Evolutionary conservation across 2,113 vertebrate species (phyloP), one percentile per base, ranked within the genome.

Genomic region (Toxotes chatareus): DNA sequence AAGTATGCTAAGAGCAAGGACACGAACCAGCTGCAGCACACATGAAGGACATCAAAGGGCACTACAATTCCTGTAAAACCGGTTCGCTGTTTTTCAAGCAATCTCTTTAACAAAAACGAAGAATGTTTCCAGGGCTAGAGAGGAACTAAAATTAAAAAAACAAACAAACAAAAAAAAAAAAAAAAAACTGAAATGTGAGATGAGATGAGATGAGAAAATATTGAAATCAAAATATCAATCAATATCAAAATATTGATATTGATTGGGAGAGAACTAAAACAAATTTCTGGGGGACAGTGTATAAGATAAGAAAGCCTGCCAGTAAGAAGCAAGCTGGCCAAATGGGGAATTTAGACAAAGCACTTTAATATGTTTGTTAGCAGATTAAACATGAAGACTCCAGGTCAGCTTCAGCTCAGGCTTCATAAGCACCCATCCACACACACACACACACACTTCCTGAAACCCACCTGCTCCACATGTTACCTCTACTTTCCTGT

Each of bases 11-110:
- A 75, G 34, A 1, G 19, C 51, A 72, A 19, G 31, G 17, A 51
- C 4, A 13, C 68, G 55, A 62, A 68, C 13, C 64, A 75, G 61
- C 62, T 70, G 64, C 0, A 0, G 34, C 51, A 62, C 42, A 27
- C 27, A 27, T 27, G 27, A 27, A 27, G 27, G 27, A 27, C 49
- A 83, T 78, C 73, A 79, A 86, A 86, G 55, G 32, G 36, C 51
- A 64, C 12, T 42, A 64, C 59, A 34, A 44, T 56, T 70, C 55
- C 66, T 1, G 23, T 55, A n/a, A 47, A 78, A 78, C 44, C 8
- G 16, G 31, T 27, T 40, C 0, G 12, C 34, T 56, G 32, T 57
- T 67, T 79, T 76, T 68, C 36, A 66, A 69, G 73, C 31, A 51
- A 72, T 51, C 34, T 51, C 42, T 76, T 64, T 16, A 68, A 65